Percentiles rank a stretch among this genome's conserved stretches.
Conservation (phyloP, 2,888 invertebrate genomes). For the Xanthostigma xanthostigma region DNA sequence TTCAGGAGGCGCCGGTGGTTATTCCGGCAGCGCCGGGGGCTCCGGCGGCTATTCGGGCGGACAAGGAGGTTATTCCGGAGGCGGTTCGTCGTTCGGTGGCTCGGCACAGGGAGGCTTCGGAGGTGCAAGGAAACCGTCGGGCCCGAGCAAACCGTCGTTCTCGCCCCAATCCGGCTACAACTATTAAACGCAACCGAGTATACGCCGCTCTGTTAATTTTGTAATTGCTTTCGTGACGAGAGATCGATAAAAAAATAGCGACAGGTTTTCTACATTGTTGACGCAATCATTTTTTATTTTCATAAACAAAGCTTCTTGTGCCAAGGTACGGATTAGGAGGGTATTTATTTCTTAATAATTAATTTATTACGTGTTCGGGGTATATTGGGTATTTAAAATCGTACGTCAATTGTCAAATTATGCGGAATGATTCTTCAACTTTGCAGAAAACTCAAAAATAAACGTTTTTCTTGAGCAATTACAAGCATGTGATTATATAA, state of each 20-base stretch:
- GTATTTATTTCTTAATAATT: no score
- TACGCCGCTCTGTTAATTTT: not conserved
- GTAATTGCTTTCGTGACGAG: not conserved
- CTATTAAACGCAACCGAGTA: not conserved
- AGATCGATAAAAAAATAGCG: not conserved
- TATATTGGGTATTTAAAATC: not conserved
- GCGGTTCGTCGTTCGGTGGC: not conserved
- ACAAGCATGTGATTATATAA: not conserved
- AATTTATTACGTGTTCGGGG: no score
- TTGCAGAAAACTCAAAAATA: not conserved
- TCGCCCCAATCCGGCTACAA: conserved; percentile 7
- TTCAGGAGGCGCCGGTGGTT: conserved; percentile 10
- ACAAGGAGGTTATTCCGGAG: not conserved
- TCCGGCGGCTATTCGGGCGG: conserved; percentile 10
- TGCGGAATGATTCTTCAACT: not conserved
- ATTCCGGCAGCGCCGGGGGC: conserved; percentile 8
- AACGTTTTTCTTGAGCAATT: not conserved
- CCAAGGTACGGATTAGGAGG: not conserved
- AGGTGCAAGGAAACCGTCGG: not conserved
- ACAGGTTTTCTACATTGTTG: no score
- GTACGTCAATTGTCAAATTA: not conserved
- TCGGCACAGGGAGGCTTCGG: not conserved
- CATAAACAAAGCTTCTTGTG: not conserved
- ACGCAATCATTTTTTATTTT: not conserved
- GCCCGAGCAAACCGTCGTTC: conserved; percentile 5